Evolutionary conservation across 2,797 vertebrate species (phyloP).

Genomic region (Etheostoma nigrum): DNA sequence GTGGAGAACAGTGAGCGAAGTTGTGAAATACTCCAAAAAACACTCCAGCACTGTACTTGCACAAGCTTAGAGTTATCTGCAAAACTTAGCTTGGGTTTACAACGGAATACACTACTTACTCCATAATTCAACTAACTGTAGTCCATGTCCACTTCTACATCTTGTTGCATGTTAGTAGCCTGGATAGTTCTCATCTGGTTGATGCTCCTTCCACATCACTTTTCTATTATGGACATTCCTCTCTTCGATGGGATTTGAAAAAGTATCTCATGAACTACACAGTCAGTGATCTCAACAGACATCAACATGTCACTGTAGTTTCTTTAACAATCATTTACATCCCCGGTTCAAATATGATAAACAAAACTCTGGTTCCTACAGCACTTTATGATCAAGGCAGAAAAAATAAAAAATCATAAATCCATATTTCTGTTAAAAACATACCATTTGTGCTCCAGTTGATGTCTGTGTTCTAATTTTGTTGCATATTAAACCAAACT

Average conservation of each 20-base stretch:
- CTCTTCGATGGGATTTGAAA: constrained; percentile 2
- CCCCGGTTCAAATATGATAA: too few relatives aligned
- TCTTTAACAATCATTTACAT: too few relatives aligned
- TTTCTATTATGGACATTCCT: background rate
- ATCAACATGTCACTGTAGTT: background rate
- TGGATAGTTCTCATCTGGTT: constrained; percentile 1
- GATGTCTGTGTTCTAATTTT: background rate
- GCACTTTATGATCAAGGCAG: too few relatives aligned
- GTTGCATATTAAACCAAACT: background rate
- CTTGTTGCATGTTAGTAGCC: background rate
- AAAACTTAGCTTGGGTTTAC: background rate
- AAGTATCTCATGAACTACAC: constrained; percentile 8
- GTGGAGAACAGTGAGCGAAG: too few relatives aligned
- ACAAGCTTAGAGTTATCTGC: background rate
- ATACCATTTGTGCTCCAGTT: too few relatives aligned
- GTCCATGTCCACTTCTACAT: background rate
- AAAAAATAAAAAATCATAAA: too few relatives aligned
- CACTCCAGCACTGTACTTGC: too few relatives aligned
- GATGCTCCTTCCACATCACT: constrained; percentile 10
- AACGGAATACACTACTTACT: background rate
- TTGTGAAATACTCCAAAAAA: too few relatives aligned
- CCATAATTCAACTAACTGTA: background rate
- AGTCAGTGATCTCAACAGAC: constrained; percentile 24
- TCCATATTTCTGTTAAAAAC: too few relatives aligned
- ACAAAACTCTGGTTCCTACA: too few relatives aligned